Evolutionary conservation across 1,140 invertebrate genomes (phyloP).

Genomic region (Musca domestica): DNA sequence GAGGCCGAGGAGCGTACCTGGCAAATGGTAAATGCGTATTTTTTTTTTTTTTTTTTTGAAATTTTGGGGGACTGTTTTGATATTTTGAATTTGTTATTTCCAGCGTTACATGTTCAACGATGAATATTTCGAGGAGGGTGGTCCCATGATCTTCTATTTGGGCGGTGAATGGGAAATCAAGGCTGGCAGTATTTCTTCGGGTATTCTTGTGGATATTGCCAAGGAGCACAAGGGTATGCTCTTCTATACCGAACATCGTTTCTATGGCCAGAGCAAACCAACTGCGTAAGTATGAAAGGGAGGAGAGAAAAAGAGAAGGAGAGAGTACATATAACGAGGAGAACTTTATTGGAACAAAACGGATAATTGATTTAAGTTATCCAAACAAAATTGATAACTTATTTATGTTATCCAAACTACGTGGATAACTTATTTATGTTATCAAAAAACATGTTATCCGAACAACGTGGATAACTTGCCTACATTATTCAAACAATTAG

Average conservation of each 20-base stretch:
- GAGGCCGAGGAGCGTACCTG: conserved; percentile 63
- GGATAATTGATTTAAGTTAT: too few relatives aligned
- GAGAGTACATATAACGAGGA: neutral
- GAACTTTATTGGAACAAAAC: too few relatives aligned
- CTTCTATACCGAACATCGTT: conserved; percentile 77
- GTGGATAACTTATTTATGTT: too few relatives aligned
- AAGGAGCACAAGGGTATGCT: conserved; percentile 64
- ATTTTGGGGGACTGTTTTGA: neutral
- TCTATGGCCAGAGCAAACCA: conserved; percentile 76
- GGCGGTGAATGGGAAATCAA: conserved; percentile 68
- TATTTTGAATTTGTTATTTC: neutral
- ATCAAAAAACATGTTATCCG: too few relatives aligned
- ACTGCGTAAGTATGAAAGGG: conserved; percentile 58
- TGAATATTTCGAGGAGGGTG: conserved; percentile 58
- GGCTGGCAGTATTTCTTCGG: conserved; percentile 55
- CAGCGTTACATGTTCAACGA: conserved; percentile 61
- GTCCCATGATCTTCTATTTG: conserved; percentile 61
- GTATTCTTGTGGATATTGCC: conserved; percentile 63
- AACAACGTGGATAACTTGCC: too few relatives aligned
- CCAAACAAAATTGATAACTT: too few relatives aligned
- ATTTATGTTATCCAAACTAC: too few relatives aligned
- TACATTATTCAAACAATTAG: too few relatives aligned
- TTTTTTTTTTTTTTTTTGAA: neutral
- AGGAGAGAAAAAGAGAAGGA: neutral
- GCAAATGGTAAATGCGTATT: conserved; percentile 58